Evolutionary conservation across 2,113 vertebrate species (phyloP).

Genomic region (Ictalurus punctatus): DNA sequence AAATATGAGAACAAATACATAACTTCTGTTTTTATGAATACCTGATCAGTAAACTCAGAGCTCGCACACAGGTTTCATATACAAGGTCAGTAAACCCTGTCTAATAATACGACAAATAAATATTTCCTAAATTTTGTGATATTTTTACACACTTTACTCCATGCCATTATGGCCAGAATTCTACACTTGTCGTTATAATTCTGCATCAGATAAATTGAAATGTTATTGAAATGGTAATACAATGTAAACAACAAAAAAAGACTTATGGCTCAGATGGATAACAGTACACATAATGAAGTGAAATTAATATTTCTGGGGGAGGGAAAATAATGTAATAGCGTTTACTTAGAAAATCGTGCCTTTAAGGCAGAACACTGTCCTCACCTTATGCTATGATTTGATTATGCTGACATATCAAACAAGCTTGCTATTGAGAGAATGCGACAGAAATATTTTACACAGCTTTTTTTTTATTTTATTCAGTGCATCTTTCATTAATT

Average conservation of each 20-base stretch:
- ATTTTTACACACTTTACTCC: background rate
- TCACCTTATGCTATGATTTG: constrained; percentile 46
- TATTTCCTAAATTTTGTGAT: background rate
- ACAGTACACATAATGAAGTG: constrained; percentile 29
- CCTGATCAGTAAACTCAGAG: background rate
- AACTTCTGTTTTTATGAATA: background rate
- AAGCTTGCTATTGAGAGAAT: constrained; percentile 49
- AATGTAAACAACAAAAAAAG: background rate
- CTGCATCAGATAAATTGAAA: background rate
- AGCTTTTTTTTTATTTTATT: constrained; percentile 35
- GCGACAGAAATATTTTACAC: constrained; percentile 53
- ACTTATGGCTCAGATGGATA: constrained; percentile 23
- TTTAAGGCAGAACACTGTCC: constrained; percentile 39
- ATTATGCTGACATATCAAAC: constrained; percentile 52
- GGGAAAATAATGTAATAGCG: constrained; percentile 46
- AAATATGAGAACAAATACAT: background rate
- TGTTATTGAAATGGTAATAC: constrained; percentile 1
- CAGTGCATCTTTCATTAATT: constrained; percentile 52
- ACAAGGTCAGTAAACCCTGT: too few relatives aligned
- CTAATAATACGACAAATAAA: background rate
- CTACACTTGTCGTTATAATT: background rate
- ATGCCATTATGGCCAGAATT: background rate
- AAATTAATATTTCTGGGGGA: constrained; percentile 44
- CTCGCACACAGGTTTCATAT: background rate
- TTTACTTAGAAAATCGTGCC: constrained; percentile 47